phyloP scores from a whole-genome alignment of 1,140 invertebrate genomes.

The Hyles euphorbiae region DNA sequence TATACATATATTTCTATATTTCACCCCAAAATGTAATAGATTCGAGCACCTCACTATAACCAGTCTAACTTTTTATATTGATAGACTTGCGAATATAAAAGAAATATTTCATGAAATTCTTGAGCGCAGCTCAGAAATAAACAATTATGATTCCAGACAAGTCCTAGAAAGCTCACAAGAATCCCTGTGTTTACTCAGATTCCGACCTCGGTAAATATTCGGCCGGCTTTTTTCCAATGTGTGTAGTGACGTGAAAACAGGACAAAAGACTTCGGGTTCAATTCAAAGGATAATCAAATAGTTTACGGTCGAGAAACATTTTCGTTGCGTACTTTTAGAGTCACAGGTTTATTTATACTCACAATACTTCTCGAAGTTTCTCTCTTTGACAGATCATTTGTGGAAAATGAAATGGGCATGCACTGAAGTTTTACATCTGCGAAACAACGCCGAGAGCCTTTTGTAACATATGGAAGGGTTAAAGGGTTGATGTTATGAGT shows the following conservation, averaged over 20 bases:
- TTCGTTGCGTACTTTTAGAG: slow-evolving; percentile 22
- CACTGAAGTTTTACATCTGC: slow-evolving; percentile 4
- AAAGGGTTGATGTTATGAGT: neutral
- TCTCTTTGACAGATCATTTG: slow-evolving; percentile 28
- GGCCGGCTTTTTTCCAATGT: slow-evolving; percentile 14
- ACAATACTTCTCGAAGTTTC: slow-evolving; percentile 20
- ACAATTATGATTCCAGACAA: slow-evolving; percentile 8
- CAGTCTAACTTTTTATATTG: too few species aligned
- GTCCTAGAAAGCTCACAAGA: slow-evolving; percentile 5
- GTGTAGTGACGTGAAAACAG: slow-evolving; percentile 30
- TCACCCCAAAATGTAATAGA: too few species aligned
- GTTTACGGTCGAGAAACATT: slow-evolving; percentile 34
- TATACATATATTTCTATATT: too few species aligned
- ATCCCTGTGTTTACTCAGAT: slow-evolving; percentile 20
- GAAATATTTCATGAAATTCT: too few species aligned
- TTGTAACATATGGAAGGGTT: neutral
- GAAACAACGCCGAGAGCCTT: neutral
- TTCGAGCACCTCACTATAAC: too few species aligned
- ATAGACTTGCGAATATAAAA: too few species aligned
- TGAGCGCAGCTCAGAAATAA: neutral
- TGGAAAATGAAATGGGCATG: slow-evolving; percentile 23
- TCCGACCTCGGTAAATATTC: slow-evolving; percentile 23
- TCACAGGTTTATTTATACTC: slow-evolving; percentile 27
- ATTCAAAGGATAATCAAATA: slow-evolving; percentile 42
- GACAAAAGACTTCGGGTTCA: slow-evolving; percentile 30